Conservation (phyloP, 2,113 vertebrate species). For the Sceloporus tristichus region DNA sequence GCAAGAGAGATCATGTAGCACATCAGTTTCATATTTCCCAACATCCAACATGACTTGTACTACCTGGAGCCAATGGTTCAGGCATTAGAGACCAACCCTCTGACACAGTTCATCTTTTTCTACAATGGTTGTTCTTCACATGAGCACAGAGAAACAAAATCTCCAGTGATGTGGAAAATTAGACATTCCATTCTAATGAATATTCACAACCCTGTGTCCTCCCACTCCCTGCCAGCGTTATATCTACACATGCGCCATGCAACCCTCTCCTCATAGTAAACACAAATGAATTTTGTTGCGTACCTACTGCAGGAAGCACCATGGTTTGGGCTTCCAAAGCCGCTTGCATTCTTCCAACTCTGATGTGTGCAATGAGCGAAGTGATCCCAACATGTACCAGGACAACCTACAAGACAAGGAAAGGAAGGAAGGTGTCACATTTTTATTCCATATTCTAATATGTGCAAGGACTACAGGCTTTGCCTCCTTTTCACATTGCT, state of each 20-base stretch:
- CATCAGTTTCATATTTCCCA: not conserved
- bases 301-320: constrained; percentile 83
- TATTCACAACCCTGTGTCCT: not conserved
- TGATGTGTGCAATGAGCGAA: constrained; percentile 86
- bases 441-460: too few species aligned
- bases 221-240: not conserved
- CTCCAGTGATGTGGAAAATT: not conserved
- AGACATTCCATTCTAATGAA: not conserved
- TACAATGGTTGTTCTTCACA: not conserved
- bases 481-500: too few species aligned
- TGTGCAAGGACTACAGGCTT: too few species aligned
- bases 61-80: not conserved
- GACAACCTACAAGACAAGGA: constrained; percentile 76
- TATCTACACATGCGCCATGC: not conserved
- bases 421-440: not conserved
- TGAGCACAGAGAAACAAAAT: not conserved
- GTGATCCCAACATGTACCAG: constrained; percentile 82
- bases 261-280: too few species aligned
- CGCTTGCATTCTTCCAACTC: constrained; percentile 85
- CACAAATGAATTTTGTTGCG: not conserved
- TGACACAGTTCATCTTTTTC: not conserved
- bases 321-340: constrained; percentile 86
- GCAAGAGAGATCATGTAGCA: not conserved
- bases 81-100: constrained; percentile 12
- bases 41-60: constrained; percentile 4